phyloP scores from a whole-genome alignment of 2,113 vertebrate genomes.

The Rissa tridactyla region DNA sequence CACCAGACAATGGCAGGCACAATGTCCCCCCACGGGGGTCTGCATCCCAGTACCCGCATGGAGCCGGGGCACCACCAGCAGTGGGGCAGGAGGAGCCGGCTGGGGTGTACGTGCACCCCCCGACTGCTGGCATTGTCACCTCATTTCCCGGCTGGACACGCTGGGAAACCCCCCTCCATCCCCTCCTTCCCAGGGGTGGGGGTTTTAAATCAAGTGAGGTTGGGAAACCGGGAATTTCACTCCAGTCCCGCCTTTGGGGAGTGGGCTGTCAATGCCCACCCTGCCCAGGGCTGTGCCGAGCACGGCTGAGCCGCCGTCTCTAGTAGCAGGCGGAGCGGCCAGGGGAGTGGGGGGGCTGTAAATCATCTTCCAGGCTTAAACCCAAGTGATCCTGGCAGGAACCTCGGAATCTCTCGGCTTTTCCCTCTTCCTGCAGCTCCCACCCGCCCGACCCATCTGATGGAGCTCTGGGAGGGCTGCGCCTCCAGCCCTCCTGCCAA shows the following conservation, averaged over 20 bases:
- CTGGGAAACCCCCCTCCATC: neutral
- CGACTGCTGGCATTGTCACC: neutral
- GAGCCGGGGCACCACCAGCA: neutral
- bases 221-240: neutral
- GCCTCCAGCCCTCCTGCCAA: neutral
- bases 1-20: neutral
- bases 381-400: neutral
- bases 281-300: neutral
- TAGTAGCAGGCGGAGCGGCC: neutral
- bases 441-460: neutral
- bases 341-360: neutral
- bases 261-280: no score
- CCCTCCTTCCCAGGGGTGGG: neutral
- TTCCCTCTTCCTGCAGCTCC: neutral
- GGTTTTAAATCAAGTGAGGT: neutral
- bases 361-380: neutral
- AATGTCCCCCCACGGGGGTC: fast-evolving
- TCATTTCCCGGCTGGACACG: neutral
- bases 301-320: neutral
- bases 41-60: fast-evolving
- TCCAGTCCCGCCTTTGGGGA: neutral
- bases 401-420: neutral
- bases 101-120: fast-evolving
- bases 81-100: neutral
- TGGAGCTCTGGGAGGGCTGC: neutral